Evolutionary conservation across 2,888 invertebrate species (phyloP).

Genomic region (Eremobia ochroleuca): DNA sequence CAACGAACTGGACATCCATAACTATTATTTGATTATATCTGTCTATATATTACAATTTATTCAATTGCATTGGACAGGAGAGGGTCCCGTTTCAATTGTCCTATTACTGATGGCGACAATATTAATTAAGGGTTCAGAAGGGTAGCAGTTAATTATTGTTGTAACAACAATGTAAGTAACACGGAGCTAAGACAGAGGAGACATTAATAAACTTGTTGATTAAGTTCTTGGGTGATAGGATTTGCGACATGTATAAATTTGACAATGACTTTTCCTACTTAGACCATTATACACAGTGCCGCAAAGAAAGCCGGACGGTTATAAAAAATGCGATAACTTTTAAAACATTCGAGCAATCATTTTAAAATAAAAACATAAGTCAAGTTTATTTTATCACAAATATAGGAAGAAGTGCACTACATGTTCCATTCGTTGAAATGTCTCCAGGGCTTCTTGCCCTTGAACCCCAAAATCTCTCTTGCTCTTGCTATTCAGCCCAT

Average conservation of each 20-base stretch:
- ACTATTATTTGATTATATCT: slow-evolving; percentile 72
- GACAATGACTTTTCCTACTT: neutral
- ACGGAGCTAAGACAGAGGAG: slow-evolving; percentile 7
- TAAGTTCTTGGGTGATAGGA: neutral
- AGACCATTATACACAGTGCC: too few species aligned
- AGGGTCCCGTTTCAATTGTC: slow-evolving; percentile 76
- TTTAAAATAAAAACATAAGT: too few species aligned
- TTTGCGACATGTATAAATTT: neutral
- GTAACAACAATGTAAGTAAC: slow-evolving; percentile 19
- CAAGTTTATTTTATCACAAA: too few species aligned
- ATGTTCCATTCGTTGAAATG: too few species aligned
- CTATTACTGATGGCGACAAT: slow-evolving; percentile 57
- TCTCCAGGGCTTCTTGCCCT: too few species aligned
- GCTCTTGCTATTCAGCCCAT: too few species aligned
- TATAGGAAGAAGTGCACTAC: too few species aligned
- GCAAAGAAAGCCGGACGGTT: too few species aligned
- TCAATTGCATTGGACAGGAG: slow-evolving; percentile 75
- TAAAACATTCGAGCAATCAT: too few species aligned
- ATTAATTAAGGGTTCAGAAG: slow-evolving; percentile 52
- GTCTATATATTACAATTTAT: slow-evolving; percentile 81
- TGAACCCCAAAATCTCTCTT: too few species aligned
- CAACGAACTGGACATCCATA: slow-evolving; percentile 62
- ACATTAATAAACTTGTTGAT: neutral
- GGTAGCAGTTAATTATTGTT: slow-evolving; percentile 50
- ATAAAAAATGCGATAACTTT: too few species aligned